Conservation (phyloP, 2,113 vertebrate genomes). For the Sorex fumeus region DNA sequence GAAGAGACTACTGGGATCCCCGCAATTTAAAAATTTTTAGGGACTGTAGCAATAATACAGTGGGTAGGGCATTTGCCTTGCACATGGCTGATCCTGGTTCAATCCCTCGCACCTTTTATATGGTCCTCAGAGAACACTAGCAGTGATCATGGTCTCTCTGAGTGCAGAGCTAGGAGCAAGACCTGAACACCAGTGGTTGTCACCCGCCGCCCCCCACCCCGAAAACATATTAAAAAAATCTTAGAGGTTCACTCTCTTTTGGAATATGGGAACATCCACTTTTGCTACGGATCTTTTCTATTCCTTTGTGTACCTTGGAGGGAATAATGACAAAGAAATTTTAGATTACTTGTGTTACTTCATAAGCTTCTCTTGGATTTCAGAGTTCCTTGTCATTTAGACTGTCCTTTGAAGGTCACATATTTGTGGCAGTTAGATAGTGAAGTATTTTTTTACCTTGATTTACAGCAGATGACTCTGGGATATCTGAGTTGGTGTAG, state of each 20-base stretch:
- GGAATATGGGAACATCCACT: neutral
- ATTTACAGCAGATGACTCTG: conserved; percentile 68
- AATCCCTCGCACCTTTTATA: too few relatives aligned
- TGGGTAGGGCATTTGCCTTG: too few relatives aligned
- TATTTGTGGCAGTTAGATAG: neutral
- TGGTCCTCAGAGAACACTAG: too few relatives aligned
- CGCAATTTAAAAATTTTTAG: neutral
- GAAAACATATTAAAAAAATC: too few relatives aligned
- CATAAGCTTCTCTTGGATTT: neutral
- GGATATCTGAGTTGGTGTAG: neutral
- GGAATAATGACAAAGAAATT: neutral
- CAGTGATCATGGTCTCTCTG: too few relatives aligned
- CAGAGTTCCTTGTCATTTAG: neutral
- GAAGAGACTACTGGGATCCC: neutral
- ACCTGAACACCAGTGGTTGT: too few relatives aligned
- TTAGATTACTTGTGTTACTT: neutral
- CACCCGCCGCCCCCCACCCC: too few relatives aligned
- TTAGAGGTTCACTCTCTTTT: neutral
- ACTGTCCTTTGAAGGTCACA: neutral
- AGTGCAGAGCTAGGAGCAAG: too few relatives aligned
- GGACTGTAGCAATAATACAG: too few relatives aligned
- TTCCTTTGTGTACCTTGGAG: neutral
- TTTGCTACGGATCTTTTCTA: neutral
- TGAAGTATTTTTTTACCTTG: conserved; percentile 32
- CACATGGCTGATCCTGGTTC: too few relatives aligned